Conservation (phyloP, 2,888 invertebrate species). For the Lithophane semibrunnea region DNA sequence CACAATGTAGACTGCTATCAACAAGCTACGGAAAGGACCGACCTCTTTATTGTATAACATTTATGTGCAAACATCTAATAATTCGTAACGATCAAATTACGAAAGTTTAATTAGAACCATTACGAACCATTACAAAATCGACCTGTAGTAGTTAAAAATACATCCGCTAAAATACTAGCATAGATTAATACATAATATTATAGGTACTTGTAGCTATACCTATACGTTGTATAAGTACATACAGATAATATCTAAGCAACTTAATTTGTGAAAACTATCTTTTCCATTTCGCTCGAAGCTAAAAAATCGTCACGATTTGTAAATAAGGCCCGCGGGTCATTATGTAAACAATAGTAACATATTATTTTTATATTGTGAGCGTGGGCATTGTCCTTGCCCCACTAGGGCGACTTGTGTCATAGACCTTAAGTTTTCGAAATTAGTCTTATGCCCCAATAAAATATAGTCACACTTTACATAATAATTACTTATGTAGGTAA, state of each 20-base stretch:
- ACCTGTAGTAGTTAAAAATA: neutral
- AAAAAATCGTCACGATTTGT: slow-evolving; percentile 7
- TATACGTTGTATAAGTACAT: neutral
- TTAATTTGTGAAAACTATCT: neutral
- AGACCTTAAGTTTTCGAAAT: slow-evolving; percentile 29
- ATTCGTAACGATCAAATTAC: slow-evolving; percentile 6
- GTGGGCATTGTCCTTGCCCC: slow-evolving; percentile 54
- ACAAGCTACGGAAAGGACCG: neutral
- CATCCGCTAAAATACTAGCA: neutral
- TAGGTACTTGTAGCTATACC: neutral
- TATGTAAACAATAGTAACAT: slow-evolving; percentile 22
- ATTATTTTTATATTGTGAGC: slow-evolving; percentile 16
- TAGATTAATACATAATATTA: neutral
- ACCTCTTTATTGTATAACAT: slow-evolving; percentile 1
- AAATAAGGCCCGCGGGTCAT: neutral
- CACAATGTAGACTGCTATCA: neutral
- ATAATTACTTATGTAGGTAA: fast-evolving
- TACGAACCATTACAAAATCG: neutral
- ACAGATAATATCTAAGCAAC: neutral
- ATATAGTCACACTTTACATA: neutral
- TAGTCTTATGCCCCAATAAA: neutral
- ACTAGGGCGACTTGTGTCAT: slow-evolving; percentile 26
- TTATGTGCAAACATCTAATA: neutral
- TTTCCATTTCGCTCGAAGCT: neutral
- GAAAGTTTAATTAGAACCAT: slow-evolving; percentile 1